These are phyloP conservation scores for Heliconius hermathena DNA, from an alignment of 1,140 invertebrate species.

Conservation along the genomic window DNA sequence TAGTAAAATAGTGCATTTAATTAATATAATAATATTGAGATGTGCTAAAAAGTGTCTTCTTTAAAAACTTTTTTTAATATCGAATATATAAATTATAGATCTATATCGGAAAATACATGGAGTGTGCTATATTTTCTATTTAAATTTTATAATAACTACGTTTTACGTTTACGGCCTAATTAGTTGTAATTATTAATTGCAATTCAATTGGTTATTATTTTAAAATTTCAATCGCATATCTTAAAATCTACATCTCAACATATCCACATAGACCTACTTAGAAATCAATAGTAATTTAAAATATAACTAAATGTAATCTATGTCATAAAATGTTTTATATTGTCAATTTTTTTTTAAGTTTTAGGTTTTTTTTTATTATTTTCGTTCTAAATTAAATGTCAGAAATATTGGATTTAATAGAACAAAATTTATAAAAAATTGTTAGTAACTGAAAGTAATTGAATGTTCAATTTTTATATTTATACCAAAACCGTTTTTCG, in stretches of 20 bases:
- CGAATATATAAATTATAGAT: conserved; percentile 15
- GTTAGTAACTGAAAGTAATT: too few species aligned
- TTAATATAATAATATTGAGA: neutral
- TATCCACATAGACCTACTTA: neutral
- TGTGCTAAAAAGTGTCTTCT: conserved; percentile 17
- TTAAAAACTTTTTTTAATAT: too few species aligned
- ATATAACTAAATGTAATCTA: too few species aligned
- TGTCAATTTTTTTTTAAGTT: too few species aligned
- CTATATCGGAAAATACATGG: neutral
- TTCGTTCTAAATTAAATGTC: neutral
- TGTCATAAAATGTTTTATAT: too few species aligned
- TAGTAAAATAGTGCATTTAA: conserved; percentile 13
- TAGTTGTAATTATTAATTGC: neutral
- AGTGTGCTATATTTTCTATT: neutral
- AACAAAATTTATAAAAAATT: too few species aligned
- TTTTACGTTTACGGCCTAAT: conserved; percentile 24
- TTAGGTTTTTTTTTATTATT: neutral
- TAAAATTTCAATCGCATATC: neutral
- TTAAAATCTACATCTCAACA: neutral
- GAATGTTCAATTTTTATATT: too few species aligned
- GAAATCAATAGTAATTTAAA: neutral
- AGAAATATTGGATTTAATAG: too few species aligned
- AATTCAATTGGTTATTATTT: neutral
- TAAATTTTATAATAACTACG: conserved; percentile 6
- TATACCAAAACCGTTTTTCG: neutral